Evolutionary conservation across 1,140 invertebrate genomes (phyloP).

Genomic region (Heliconius nattereri): DNA sequence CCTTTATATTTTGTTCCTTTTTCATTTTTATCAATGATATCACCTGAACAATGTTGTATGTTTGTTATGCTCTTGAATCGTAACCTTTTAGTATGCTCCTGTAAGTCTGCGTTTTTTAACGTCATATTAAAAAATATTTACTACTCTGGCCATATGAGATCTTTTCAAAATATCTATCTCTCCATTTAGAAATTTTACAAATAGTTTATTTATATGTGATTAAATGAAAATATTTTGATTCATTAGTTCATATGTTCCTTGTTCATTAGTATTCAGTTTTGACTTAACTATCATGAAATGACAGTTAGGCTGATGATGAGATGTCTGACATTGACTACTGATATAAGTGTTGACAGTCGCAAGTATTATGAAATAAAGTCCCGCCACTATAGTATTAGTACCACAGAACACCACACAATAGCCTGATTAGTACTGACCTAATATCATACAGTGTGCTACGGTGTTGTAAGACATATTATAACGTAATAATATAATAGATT

Average conservation of each 20-base stretch:
- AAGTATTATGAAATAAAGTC: background rate
- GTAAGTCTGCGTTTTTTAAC: constrained; percentile 65
- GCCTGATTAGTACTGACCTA: no score
- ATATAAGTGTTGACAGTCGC: background rate
- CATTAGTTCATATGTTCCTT: no score
- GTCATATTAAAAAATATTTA: constrained; percentile 50
- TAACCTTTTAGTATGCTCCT: constrained; percentile 71
- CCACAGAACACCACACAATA: no score
- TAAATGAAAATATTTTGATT: background rate
- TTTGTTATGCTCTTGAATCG: constrained; percentile 69
- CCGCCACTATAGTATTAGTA: no score
- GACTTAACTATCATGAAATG: background rate
- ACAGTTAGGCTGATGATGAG: background rate
- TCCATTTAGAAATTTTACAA: background rate
- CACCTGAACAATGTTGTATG: constrained; percentile 56
- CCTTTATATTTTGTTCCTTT: constrained; percentile 71
- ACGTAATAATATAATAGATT: no score
- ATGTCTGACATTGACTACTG: constrained; percentile 7
- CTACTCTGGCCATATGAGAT: constrained; percentile 21
- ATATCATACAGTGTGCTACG: no score
- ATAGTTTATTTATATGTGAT: background rate
- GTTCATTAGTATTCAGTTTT: background rate
- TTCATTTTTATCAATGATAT: constrained; percentile 58
- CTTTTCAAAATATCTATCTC: constrained; percentile 19
- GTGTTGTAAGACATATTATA: no score